phyloP scores from a whole-genome alignment of 2,888 invertebrate species.

The Drosophila paracracens region DNA sequence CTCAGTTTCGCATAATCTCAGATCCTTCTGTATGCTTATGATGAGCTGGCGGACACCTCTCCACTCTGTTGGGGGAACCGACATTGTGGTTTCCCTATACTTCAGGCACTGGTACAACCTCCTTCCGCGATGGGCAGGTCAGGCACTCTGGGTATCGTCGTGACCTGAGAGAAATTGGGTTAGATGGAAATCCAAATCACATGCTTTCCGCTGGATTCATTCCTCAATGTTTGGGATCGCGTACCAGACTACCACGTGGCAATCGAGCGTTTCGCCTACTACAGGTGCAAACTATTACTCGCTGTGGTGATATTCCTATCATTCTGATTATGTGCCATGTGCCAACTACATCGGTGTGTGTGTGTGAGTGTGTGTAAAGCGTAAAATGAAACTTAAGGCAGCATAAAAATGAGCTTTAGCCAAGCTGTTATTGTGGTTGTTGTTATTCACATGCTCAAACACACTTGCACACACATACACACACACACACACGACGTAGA shows the following conservation, averaged over 20 bases:
- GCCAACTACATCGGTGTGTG: neutral
- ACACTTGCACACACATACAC: slow-evolving; percentile 4
- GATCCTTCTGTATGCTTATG: neutral
- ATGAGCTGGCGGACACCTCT: too few species aligned
- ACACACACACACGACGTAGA: neutral
- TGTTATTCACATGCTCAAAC: slow-evolving; percentile 26
- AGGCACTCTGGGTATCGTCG: neutral
- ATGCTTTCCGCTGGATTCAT: neutral
- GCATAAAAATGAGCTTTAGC: slow-evolving; percentile 52
- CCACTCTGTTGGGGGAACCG: neutral
- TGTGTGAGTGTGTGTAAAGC: slow-evolving; percentile 17
- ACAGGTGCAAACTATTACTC: neutral
- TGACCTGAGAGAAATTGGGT: neutral
- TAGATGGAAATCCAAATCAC: neutral
- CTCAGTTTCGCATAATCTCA: neutral
- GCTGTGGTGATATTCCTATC: neutral
- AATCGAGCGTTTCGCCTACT: neutral
- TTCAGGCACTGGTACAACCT: neutral
- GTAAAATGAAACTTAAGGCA: slow-evolving; percentile 50
- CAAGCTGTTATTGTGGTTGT: slow-evolving; percentile 16
- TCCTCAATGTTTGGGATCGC: neutral
- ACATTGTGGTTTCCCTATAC: neutral
- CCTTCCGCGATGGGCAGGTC: neutral
- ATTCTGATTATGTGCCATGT: too few species aligned
- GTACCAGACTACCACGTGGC: neutral